Base-by-base conservation (phyloP, 2,888 invertebrate species). In the Dryobota labecula region DNA sequence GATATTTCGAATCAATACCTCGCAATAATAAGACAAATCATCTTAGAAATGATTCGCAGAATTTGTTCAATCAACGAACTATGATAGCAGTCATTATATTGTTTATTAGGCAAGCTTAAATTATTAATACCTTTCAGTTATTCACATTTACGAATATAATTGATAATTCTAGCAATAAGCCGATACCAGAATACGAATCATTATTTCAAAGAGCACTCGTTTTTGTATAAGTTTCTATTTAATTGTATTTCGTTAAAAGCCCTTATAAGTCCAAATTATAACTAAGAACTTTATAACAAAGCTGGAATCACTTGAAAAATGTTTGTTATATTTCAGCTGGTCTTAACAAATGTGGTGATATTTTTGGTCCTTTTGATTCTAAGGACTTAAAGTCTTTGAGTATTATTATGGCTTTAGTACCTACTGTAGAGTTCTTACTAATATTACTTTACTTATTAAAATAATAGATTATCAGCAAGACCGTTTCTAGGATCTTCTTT, bases 181-280 rank as follows among this genome's bases (percentile, higher is more conserved):
- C 54, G 65, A 69, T 77, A 74, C 43, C 66, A 73, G 54, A 78
- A 76, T 78, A 66, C 61, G 62, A 82, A 80, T 77, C 20, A 76
- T 84, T 80, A 78, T 79, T 76, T 61, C 57, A 60, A 63, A 78
- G 76, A 77, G 57, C 62, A 72, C 70, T 83, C 65, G 67, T 82
- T 80, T 70, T 71, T 74, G 71, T 79, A 33, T 67, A 73, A 72
- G 54, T 82, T 73, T 75, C 73, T 66, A 78, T 81, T 62, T 66
- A 69, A 84, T 86, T 80, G 73, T 80, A 38, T 80, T 86, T 76
- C 38, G 64, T 70, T 73, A 69, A 76, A 84, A 82, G 78, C 77
- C 63, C 75, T 74, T 78, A 61, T 76, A 33, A 74, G 41, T 67
- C 30, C 33, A 69, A 73, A 57, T 74, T 69, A 67, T 64, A 65